These are phyloP conservation scores for Watsonalla cultraria DNA, from an alignment of 2,888 invertebrate species.

Conservation along the genomic window DNA sequence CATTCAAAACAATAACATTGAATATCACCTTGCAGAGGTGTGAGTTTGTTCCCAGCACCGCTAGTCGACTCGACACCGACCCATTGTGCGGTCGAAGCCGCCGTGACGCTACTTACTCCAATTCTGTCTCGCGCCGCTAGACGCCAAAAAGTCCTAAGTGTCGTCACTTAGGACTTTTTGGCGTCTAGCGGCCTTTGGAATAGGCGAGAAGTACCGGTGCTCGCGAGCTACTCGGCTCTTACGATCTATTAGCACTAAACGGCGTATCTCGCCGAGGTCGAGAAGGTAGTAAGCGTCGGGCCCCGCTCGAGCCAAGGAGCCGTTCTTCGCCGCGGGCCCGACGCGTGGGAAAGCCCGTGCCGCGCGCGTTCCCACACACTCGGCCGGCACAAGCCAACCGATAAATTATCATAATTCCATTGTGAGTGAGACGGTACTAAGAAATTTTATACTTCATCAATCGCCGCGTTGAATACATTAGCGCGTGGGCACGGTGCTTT, in stretches of 20 bases:
- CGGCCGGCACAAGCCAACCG: slow-evolving; percentile 78
- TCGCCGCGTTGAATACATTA: slow-evolving; percentile 76
- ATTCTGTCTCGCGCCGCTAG: slow-evolving; percentile 61
- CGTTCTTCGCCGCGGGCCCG: slow-evolving; percentile 47
- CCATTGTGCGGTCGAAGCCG: slow-evolving; percentile 75
- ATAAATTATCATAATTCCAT: slow-evolving; percentile 80
- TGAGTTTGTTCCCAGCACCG: slow-evolving; percentile 70
- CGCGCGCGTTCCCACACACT: slow-evolving; percentile 79
- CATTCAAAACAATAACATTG: slow-evolving; percentile 67
- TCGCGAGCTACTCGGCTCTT: slow-evolving; percentile 36
- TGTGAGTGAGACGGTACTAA: slow-evolving; percentile 78
- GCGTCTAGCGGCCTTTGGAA: slow-evolving; percentile 36
- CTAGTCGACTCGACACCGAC: slow-evolving; percentile 69
- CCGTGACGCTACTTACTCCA: slow-evolving; percentile 78
- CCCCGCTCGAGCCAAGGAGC: slow-evolving; percentile 30
- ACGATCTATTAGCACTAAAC: slow-evolving; percentile 36
- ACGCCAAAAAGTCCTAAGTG: slow-evolving; percentile 55
- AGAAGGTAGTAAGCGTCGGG: slow-evolving; percentile 53
- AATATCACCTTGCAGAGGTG: slow-evolving; percentile 69
- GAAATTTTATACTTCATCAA: slow-evolving; percentile 79
- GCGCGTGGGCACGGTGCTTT: slow-evolving; percentile 71
- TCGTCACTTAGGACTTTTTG: no score
- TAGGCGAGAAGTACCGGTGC: slow-evolving; percentile 31
- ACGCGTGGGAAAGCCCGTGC: slow-evolving; percentile 78
- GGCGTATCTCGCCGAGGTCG: slow-evolving; percentile 15